phyloP scores from a whole-genome alignment of 2,888 invertebrate species.

The Hyposoter didymator region DNA sequence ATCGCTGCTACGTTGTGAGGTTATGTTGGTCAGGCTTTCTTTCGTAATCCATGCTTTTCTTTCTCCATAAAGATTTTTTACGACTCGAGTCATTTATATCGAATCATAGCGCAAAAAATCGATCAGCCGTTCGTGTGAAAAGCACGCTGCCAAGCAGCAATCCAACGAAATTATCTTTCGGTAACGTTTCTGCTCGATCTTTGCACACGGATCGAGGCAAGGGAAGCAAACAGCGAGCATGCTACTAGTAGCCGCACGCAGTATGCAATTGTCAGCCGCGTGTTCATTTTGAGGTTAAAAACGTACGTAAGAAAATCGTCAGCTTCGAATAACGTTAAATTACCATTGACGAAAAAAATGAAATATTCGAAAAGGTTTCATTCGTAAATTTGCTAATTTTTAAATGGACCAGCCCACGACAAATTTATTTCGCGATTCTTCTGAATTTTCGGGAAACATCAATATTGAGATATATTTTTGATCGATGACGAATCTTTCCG shows the following conservation, averaged over 20 bases:
- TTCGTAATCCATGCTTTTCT: not conserved
- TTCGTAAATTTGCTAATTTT: not conserved
- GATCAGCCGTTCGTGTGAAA: not conserved
- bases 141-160: not conserved
- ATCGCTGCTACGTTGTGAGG: not conserved
- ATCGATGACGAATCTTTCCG: not conserved
- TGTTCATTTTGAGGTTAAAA: conserved; percentile 67
- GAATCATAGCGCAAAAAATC: not conserved
- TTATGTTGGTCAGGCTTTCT: not conserved
- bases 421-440: too few relatives aligned
- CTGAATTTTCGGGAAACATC: too few relatives aligned
- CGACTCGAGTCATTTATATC: not conserved
- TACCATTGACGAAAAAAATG: not conserved
- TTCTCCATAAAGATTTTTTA: not conserved
- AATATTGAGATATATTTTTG: not conserved
- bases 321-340: not conserved
- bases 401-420: too few relatives aligned
- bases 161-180: not conserved
- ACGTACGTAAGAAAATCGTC: not conserved
- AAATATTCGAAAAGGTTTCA: not conserved
- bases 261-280: conserved; percentile 45
- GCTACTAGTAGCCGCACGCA: not conserved
- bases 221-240: not conserved
- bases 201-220: not conserved
- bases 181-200: not conserved